phyloP scores from a whole-genome alignment of 2,113 vertebrate genomes.

The Perognathus longimembris region DNA sequence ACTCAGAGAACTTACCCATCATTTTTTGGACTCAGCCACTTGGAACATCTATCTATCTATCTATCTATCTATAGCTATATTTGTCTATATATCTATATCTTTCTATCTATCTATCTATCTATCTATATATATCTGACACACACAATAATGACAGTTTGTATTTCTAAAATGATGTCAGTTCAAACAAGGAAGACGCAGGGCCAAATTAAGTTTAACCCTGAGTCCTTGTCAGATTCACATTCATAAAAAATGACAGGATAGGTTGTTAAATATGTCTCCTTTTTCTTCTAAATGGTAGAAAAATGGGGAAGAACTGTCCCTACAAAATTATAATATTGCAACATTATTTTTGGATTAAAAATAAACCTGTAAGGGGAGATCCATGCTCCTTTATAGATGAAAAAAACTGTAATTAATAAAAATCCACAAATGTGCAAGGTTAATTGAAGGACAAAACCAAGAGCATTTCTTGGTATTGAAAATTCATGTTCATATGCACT shows the following conservation, averaged over 20 bases:
- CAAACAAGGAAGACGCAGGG: neutral
- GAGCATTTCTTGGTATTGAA: conserved; percentile 15
- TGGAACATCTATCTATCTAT: no score
- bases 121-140: neutral
- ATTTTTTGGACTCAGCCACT: neutral
- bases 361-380: neutral
- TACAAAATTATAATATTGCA: neutral
- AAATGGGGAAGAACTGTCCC: neutral
- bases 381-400: neutral
- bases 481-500: neutral
- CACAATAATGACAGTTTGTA: neutral
- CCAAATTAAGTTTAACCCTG: neutral
- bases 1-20: neutral
- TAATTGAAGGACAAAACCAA: neutral
- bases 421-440: conserved; percentile 4
- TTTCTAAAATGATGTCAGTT: neutral
- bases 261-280: neutral
- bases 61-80: no score
- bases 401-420: neutral
- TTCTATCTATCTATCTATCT: no score
- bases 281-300: neutral
- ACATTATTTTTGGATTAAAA: conserved; percentile 9
- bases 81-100: no score
- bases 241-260: neutral
- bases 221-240: neutral